Conservation (phyloP, 2,888 invertebrate genomes). For the Melanargia galathea region DNA sequence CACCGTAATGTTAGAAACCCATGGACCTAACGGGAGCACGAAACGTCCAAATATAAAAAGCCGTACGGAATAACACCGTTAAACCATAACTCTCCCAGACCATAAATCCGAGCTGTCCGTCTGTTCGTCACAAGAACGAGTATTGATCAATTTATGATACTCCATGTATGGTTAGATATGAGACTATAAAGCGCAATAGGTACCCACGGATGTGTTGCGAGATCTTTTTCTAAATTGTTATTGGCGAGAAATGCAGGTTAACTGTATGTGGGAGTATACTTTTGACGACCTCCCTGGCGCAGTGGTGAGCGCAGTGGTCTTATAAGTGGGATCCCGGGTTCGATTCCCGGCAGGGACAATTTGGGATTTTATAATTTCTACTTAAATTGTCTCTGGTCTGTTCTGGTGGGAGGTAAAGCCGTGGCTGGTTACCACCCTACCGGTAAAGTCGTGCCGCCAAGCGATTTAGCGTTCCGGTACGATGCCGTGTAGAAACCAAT, state of each 20-base stretch:
- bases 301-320: no score
- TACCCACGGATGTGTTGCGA: constrained; percentile 38
- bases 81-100: constrained; percentile 52
- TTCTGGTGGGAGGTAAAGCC: no score
- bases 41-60: constrained; percentile 51
- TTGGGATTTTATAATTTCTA: no score
- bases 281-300: no score
- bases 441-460: no score
- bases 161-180: constrained; percentile 54
- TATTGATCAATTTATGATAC: constrained; percentile 65
- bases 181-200: constrained; percentile 41
- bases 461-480: no score
- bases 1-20: not conserved
- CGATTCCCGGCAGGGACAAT: no score
- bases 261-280: constrained; percentile 8
- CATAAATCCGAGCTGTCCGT: constrained; percentile 55
- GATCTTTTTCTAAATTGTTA: constrained; percentile 31
- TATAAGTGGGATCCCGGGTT: no score
- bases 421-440: no score
- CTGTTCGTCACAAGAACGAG: constrained; percentile 59
- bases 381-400: no score
- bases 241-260: constrained; percentile 24
- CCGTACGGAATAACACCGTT: constrained; percentile 54
- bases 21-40: constrained; percentile 21
- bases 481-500: no score